Base-by-base conservation (phyloP, 1,140 invertebrate genomes). In the Zeugodacus cucurbitae region DNA sequence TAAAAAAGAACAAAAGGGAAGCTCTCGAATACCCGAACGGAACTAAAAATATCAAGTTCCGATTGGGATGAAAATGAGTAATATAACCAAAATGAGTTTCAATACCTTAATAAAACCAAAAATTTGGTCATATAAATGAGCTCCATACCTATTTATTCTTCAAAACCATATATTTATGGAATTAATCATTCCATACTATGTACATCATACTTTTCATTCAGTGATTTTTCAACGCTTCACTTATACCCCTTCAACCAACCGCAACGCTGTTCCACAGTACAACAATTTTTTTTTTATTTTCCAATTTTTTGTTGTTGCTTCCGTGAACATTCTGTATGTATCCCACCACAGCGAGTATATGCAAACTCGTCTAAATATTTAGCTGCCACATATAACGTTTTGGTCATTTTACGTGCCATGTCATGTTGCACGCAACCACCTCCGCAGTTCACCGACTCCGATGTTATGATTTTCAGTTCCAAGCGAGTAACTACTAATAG, bases 371-470 rank as follows among this genome's bases (percentile, higher is more conserved):
- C 67, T 37, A 44, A 78, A 78, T 78, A 32, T 41, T 74, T 74
- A 74, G 67, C 32, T 74, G 74, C 74, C 74, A 29, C 74, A 48
- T 41, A 82, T 82, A 48, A 20, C 74, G n/a, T 48, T 82, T 48
- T 82, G 74, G 74, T 82, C 74, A 82, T 82, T 82, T 22, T 82
- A 22, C 74, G 22, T n/a, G 74, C 26, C 41, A 17, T 44, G 74
- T 29, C 74, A 82, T 82, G 74, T 82, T 82, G 74, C 74, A 82
- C 74, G 74, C 74, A 82, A 82, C 74, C 74, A 14, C 74, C 37
- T 48, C 41, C 74, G n/a, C 74, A 82, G 74, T 82, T 82, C 74
- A 82, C 17, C 74, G 74, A 48, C 74, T 82, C 74, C n/a, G 74
- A 10, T 4, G 41, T 48, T 54, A 48, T n/a, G n/a, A 82, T 48